A percentile compares a stretch with the other conserved stretches of the same genome.
phyloP scores from a whole-genome alignment of 1,140 invertebrate genomes.

The Orchestia grillus region DNA sequence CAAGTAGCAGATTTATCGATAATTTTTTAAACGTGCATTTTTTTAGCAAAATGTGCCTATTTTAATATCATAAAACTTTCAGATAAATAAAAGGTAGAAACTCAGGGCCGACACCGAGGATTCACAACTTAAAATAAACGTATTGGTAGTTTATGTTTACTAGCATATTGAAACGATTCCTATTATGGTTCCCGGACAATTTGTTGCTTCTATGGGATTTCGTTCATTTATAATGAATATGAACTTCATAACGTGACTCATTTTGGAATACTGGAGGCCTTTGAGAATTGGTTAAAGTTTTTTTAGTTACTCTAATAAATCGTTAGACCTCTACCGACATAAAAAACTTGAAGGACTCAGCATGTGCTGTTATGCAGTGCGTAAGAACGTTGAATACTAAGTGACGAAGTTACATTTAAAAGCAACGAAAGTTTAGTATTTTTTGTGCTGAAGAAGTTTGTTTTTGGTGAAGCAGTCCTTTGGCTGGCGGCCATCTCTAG shows the following conservation, averaged over 20 bases:
- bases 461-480: slow-evolving; percentile 4
- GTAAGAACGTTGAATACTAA: not conserved
- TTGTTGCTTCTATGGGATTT: not conserved
- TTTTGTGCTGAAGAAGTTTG: not conserved
- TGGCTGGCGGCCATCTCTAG: slow-evolving; percentile 7
- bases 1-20: not conserved
- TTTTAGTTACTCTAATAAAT: not conserved
- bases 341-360: not conserved
- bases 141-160: no score
- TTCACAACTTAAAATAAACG: no score
- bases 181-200: not conserved
- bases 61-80: not conserved
- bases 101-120: no score
- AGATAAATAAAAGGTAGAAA: no score
- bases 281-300: no score
- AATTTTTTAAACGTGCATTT: not conserved
- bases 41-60: not conserved
- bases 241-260: not conserved
- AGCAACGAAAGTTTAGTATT: not conserved
- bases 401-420: not conserved
- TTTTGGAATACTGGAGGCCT: no score
- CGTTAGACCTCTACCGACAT: not conserved
- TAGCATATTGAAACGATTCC: no score
- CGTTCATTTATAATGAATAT: not conserved
- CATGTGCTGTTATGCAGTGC: not conserved